Evolutionary conservation across 2,888 invertebrate genomes (phyloP).

Genomic region (Eupithecia inturbata): DNA sequence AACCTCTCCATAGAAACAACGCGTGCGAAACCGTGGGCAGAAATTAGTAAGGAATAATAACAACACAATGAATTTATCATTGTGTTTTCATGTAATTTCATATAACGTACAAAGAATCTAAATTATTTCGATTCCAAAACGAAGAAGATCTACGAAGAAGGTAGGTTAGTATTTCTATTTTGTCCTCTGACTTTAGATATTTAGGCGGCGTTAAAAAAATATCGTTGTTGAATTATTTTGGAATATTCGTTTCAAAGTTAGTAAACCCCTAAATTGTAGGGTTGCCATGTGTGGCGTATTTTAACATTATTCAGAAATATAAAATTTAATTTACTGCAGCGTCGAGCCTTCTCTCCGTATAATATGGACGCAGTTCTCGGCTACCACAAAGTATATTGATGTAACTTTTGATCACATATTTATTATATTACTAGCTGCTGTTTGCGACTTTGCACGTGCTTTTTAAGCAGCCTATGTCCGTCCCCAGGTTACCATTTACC

Average conservation of each 20-base stretch:
- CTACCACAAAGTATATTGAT: neutral
- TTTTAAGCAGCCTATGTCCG: too few species aligned
- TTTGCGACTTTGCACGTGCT: too few species aligned
- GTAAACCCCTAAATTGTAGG: slow-evolving; percentile 17
- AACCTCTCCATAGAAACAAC: too few species aligned
- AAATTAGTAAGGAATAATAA: too few species aligned
- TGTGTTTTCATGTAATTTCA: too few species aligned
- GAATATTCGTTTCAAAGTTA: slow-evolving; percentile 10
- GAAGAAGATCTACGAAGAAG: neutral
- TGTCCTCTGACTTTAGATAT: neutral
- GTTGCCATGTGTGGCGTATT: slow-evolving; percentile 19
- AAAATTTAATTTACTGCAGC: slow-evolving; percentile 34
- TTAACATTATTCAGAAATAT: slow-evolving; percentile 27
- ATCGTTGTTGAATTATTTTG: neutral
- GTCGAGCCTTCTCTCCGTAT: slow-evolving; percentile 48
- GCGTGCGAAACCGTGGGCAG: too few species aligned
- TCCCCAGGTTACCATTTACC: too few species aligned
- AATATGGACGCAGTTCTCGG: slow-evolving; percentile 39
- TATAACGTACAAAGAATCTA: too few species aligned
- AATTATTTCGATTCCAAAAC: neutral
- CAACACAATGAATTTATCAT: too few species aligned
- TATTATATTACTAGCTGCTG: too few species aligned
- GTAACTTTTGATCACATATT: too few species aligned
- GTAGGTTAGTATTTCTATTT: neutral
- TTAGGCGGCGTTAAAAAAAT: neutral